Base-by-base conservation (phyloP, 2,888 invertebrate genomes). In the Apodemia hepburni region DNA sequence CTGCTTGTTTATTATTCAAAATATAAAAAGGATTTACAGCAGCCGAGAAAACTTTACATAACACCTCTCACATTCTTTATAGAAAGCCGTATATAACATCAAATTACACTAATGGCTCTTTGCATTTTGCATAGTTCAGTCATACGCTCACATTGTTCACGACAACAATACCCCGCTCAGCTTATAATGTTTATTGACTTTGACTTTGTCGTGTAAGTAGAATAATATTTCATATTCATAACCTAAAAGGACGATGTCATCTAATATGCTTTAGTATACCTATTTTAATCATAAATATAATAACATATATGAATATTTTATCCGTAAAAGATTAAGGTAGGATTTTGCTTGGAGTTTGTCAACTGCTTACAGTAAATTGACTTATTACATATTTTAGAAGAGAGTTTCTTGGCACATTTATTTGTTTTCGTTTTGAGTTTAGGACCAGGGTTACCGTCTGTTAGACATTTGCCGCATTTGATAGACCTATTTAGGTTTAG, bases 181-280 rank as follows among this genome's bases (percentile, higher is more conserved):
- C 12, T 54, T 54, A 54, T 54, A 54, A 54, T 54, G 54, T 29
- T 54, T 54, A 54, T 54, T 54, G 54, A 54, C 29, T 54, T 54
- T 54, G 54, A 54, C 54, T 54, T 54, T 54, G 27, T 54, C 27
- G 4, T 54, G 54, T 27, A 54, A 22, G 54, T 15, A 54, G 29
- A 29, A 54, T 54, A 54, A 54, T 15, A 3, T 29, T 54, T 54
- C 29, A 54, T 29, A 29, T 54, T 54, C 29, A 54, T 29, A 54
- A n/a, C 27, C 15, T 3, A 7, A 54, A 15, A 1, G 29, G 27
- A 5, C 29, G 15, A 6, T 54, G 7, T 29, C 54, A 29, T 27
- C 29, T 3, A 27, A 27, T 12, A 29, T 15, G 54, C 54, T 22
- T 4, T 22, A 54, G 51, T 15, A 12, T 11, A 9, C 17, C n/a